phyloP scores from a whole-genome alignment of 2,113 vertebrate genomes.

The Crocuta crocuta region DNA sequence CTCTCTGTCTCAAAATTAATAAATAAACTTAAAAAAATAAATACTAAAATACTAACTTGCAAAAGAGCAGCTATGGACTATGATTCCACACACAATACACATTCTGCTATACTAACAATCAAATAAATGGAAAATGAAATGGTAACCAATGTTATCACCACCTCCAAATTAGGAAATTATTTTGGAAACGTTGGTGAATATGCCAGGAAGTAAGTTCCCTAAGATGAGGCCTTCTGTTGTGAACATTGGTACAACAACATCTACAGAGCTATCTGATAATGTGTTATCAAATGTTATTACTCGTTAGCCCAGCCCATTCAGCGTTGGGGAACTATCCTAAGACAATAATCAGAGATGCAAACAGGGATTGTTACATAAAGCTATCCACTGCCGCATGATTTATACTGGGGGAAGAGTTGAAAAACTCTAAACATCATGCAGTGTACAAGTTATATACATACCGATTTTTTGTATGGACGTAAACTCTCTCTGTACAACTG shows the following conservation, averaged over 20 bases:
- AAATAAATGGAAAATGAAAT: background rate
- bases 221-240: background rate
- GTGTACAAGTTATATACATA: background rate
- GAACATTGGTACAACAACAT: background rate
- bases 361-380: background rate
- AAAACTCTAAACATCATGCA: background rate
- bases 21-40: no score
- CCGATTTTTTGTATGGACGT: background rate
- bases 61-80: background rate
- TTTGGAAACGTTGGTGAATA: background rate
- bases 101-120: background rate
- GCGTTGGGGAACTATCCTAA: background rate
- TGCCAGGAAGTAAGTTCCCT: background rate
- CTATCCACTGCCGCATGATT: background rate
- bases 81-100: background rate
- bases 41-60: background rate
- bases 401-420: background rate
- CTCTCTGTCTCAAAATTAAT: no score
- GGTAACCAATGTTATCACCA: background rate
- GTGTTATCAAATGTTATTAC: background rate
- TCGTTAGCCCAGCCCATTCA: background rate
- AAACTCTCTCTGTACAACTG: background rate
- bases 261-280: background rate
- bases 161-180: background rate
- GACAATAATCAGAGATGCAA: conserved; percentile 26